These are phyloP conservation scores for Operophtera brumata DNA, from an alignment of 2,888 invertebrate species.

Conservation along the genomic window DNA sequence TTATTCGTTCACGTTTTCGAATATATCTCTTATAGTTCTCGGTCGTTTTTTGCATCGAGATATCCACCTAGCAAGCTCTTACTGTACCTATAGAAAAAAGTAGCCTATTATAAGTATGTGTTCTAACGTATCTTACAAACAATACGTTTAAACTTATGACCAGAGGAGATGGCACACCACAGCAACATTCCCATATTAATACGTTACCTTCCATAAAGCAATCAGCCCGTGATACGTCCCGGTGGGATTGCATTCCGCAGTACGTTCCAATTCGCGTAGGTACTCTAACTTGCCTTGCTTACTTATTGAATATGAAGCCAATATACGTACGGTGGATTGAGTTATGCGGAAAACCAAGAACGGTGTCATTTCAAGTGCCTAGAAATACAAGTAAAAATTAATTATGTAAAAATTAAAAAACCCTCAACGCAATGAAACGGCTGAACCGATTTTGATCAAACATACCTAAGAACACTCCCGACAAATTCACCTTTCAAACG, in stretches of 20 bases:
- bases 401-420: too few species aligned
- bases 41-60: too few species aligned
- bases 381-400: not conserved
- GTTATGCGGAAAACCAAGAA: not conserved
- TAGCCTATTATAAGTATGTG: too few species aligned
- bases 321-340: not conserved
- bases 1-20: too few species aligned
- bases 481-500: too few species aligned
- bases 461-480: too few species aligned
- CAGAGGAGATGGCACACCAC: not conserved
- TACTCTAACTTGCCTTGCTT: conserved; percentile 14
- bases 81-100: too few species aligned
- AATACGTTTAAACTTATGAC: conserved; percentile 2
- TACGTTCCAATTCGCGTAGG: conserved; percentile 13
- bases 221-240: conserved; percentile 30
- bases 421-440: too few species aligned
- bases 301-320: conserved; percentile 14
- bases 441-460: too few species aligned
- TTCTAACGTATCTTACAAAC: too few species aligned
- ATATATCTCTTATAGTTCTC: too few species aligned
- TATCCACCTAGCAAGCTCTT: too few species aligned
- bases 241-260: conserved; percentile 24
- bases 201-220: conserved; percentile 32
- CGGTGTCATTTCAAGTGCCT: not conserved
- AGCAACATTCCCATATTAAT: conserved; percentile 24